Percentiles rank a stretch among this genome's conserved stretches.
These are phyloP conservation scores for Latheticus oryzae DNA, from an alignment of 2,888 invertebrate genomes.

Conservation along the genomic window DNA sequence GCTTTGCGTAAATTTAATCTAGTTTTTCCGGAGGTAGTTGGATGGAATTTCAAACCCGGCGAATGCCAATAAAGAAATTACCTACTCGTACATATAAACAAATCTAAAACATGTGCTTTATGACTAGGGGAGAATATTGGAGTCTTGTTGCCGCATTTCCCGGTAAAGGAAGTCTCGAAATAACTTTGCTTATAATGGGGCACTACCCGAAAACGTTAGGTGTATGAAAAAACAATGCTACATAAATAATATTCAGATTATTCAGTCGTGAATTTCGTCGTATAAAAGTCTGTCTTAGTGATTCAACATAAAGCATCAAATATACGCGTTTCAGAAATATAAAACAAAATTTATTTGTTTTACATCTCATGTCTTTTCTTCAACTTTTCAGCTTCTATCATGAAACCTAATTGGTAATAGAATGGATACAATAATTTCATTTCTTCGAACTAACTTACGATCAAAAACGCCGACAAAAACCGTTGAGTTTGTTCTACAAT, in stretches of 20 bases:
- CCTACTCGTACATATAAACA: slow-evolving; percentile 44
- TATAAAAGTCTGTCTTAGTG: slow-evolving; percentile 13
- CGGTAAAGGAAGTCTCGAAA: slow-evolving; percentile 44
- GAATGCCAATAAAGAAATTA: slow-evolving; percentile 43
- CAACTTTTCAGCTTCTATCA: no score
- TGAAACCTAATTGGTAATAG: slow-evolving; percentile 28
- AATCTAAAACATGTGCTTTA: slow-evolving; percentile 49
- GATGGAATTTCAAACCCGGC: slow-evolving; percentile 37
- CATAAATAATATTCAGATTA: slow-evolving; percentile 34
- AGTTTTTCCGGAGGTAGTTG: slow-evolving; percentile 15
- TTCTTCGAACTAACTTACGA: slow-evolving; percentile 29
- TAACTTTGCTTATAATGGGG: slow-evolving; percentile 43
- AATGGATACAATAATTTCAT: slow-evolving; percentile 30
- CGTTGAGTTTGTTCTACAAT: slow-evolving; percentile 43
- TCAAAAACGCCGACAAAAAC: slow-evolving; percentile 48
- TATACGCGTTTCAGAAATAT: slow-evolving; percentile 26
- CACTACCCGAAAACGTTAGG: slow-evolving; percentile 41
- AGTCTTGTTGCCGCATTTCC: slow-evolving; percentile 42
- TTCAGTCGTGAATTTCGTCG: slow-evolving; percentile 14
- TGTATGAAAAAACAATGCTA: slow-evolving; percentile 38
- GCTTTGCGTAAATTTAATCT: slow-evolving; percentile 2
- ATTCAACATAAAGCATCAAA: slow-evolving; percentile 24
- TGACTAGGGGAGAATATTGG: slow-evolving; percentile 40
- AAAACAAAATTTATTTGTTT: slow-evolving; percentile 28
- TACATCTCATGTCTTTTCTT: no score